Evolutionary conservation across 1,140 invertebrate species (phyloP).

Genomic region (Hyles euphorbiae): DNA sequence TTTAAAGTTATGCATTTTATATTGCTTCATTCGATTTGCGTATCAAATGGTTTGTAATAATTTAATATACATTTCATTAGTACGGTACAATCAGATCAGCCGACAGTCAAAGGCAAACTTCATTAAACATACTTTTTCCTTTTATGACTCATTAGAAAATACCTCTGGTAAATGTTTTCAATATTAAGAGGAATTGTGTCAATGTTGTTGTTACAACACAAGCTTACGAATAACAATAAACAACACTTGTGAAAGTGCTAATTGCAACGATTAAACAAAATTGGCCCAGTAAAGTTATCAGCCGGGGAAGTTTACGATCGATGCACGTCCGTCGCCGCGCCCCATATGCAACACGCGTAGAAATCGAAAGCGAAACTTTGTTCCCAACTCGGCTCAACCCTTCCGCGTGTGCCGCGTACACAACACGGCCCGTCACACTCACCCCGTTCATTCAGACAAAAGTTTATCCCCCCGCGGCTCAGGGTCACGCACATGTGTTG

Average conservation of each 20-base stretch:
- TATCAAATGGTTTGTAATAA: no score
- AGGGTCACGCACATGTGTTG: conserved; percentile 55
- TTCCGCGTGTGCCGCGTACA: conserved; percentile 48
- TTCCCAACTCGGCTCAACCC: conserved; percentile 56
- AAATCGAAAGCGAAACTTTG: conserved; percentile 68
- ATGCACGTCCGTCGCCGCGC: conserved; percentile 28
- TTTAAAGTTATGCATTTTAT: no score
- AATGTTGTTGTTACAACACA: no score
- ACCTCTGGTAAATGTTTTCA: no score
- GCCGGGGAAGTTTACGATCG: conserved; percentile 51
- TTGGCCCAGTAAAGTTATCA: conserved; percentile 30
- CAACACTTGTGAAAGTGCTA: conserved; percentile 19
- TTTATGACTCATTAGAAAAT: no score
- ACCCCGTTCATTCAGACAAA: conserved; percentile 63
- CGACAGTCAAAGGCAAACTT: no score
- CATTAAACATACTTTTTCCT: no score
- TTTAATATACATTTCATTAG: no score
- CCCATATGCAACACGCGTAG: conserved; percentile 59
- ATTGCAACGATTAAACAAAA: conserved; percentile 32
- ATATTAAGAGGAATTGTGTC: no score
- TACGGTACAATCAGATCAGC: no score
- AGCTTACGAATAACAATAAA: no score
- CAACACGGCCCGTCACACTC: conserved; percentile 48
- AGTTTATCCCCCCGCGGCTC: conserved; percentile 35
- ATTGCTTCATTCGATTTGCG: no score